phyloP scores from a whole-genome alignment of 2,113 vertebrate genomes.

The western clawed frog (Xenopus tropicalis) region UCB_Xtro_10.0 CM004446.2:140089501-140090000 shows the following conservation, averaged over 20 bases:
- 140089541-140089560: background rate
- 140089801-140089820: slow-evolving; percentile 3
- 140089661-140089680: slow-evolving; percentile 19
- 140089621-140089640: slow-evolving; percentile 19
- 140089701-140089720: background rate
- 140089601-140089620: slow-evolving; percentile 15
- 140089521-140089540: slow-evolving; percentile 20
- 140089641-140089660: slow-evolving; percentile 34
- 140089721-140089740: slow-evolving; percentile 14
- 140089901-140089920: too few species aligned
- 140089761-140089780: slow-evolving; percentile 7
- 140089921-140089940: too few species aligned
- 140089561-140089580: background rate
- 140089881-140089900: slow-evolving; percentile 2
- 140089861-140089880: slow-evolving; percentile 18
- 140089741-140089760: slow-evolving; percentile 7
- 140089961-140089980: too few species aligned
- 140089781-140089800: slow-evolving; percentile 14
- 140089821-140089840: slow-evolving; percentile 31
- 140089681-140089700: slow-evolving; percentile 13
- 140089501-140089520: slow-evolving; percentile 1
- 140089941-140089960: too few species aligned
- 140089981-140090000: too few species aligned
- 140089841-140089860: slow-evolving; percentile 18
- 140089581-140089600: background rate